Base-by-base conservation (phyloP, 2,888 invertebrate species). In the Hemistola chrysoprasaria region DNA sequence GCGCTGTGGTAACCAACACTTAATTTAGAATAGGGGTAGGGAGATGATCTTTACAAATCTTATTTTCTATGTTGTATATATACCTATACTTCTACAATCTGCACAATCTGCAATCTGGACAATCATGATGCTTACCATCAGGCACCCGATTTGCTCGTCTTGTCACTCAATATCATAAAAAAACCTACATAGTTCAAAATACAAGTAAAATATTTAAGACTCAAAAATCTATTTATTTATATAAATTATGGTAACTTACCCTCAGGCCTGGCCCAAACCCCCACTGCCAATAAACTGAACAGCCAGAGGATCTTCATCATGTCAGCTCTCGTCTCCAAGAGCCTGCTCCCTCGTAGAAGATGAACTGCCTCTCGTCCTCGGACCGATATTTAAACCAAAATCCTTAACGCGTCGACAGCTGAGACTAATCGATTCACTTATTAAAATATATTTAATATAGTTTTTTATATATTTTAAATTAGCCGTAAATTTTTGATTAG, bases 401-500 rank as follows among this genome's bases (percentile, higher is more conserved):
- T 11, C 7, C 16, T 22, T 65, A 53, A 78, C 80, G 80, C 74
- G 57, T 69, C 74, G 63, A 83, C 59, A 72, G 22, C 59, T 63
- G 54, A 62, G 24, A 6, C 48, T 7, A 81, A 86, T 85, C 72
- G 63, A 84, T 85, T 81, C 32, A 50, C 40, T 65, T 78, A 78
- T 79, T 61, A 42, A 57, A 56, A 65, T 54, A 55, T 56, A 60
- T 56, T 69, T 68, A 66, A 71, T 70, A 69, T 58, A 47, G 50
- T 34, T 59, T 56, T 70, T 70, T 68, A 71, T 70, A 67, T 59
- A 49, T 56, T 47, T 53, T 50, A 61, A 72, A 79, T 42, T 52
- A 70, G 60, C 50, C 71, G 67, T 73, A 56, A 53, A 69, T 50
- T 25, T 57, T 32, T 58, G 32, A 62, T 67, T 56, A 42, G 47